Conservation (phyloP, 1,140 invertebrate genomes). For the Kradibia gibbosae region DNA sequence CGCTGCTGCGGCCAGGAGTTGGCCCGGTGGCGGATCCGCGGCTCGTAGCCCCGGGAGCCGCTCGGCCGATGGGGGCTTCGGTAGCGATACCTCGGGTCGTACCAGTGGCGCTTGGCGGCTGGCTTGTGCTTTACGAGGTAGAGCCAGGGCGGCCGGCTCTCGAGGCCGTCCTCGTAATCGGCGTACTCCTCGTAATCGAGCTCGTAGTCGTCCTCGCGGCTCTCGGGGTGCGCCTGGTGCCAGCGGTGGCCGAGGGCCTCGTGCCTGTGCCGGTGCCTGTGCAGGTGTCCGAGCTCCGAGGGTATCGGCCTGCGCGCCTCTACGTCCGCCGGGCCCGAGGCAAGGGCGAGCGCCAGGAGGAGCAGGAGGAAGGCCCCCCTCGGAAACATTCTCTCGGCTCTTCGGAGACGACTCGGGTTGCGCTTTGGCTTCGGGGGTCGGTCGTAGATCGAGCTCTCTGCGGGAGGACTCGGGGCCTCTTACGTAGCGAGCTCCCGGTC, state of each 20-base stretch:
- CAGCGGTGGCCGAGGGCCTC: constrained; percentile 46
- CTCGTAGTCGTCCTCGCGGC: constrained; percentile 49
- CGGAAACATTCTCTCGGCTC: constrained; percentile 54
- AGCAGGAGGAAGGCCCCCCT: constrained; percentile 28
- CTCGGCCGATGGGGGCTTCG: not conserved
- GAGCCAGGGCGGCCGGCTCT: not conserved
- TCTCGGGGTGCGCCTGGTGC: constrained; percentile 12
- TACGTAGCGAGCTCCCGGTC: not conserved
- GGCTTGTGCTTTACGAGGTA: not conserved
- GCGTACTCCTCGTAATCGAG: constrained; percentile 47
- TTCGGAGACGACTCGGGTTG: constrained; percentile 49
- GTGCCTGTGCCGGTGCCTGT: constrained; percentile 63
- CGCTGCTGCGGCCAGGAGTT: constrained; percentile 35
- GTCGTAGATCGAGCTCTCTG: not conserved
- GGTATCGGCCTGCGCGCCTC: constrained; percentile 50
- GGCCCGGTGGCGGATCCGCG: constrained; percentile 1
- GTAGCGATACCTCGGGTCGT: constrained; percentile 13
- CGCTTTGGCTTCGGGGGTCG: not conserved
- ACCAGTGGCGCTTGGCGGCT: not conserved
- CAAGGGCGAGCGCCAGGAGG: constrained; percentile 47
- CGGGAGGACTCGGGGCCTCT: not conserved
- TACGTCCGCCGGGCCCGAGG: too few species aligned
- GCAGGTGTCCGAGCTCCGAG: constrained; percentile 49
- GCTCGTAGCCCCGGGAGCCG: not conserved
- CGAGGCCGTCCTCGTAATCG: constrained; percentile 32